Conservation (phyloP, 1,140 invertebrate species). For the Melipona quadrifasciata region DNA sequence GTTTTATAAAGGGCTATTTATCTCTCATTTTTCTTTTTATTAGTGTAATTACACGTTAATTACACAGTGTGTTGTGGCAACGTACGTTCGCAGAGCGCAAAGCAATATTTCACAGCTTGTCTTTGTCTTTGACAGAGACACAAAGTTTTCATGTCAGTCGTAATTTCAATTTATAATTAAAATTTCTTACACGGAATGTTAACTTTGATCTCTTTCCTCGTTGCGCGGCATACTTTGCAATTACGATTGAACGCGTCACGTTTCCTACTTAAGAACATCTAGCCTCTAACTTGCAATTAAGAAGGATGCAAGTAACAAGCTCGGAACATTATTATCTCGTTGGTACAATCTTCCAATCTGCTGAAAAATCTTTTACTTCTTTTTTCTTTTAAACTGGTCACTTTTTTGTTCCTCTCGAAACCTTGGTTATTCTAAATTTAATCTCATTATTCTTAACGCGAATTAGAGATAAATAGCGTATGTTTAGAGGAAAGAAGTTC, state of each 20-base stretch:
- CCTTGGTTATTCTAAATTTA: too few species aligned
- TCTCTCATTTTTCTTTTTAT: background rate
- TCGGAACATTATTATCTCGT: conserved; percentile 27
- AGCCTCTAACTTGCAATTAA: conserved; percentile 50
- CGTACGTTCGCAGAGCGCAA: too few species aligned
- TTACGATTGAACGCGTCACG: conserved; percentile 46
- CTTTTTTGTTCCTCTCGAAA: too few species aligned
- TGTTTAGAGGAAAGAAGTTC: background rate
- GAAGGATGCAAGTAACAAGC: conserved; percentile 61
- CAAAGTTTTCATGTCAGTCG: too few species aligned
- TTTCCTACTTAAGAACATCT: conserved; percentile 55
- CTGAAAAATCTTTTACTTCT: background rate
- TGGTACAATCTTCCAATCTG: conserved; percentile 21
- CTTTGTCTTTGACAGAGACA: background rate
- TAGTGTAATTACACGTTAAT: too few species aligned
- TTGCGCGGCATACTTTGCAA: conserved; percentile 31
- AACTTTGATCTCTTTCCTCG: conserved; percentile 8
- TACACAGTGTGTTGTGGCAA: too few species aligned
- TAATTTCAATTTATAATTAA: background rate
- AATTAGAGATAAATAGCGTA: background rate
- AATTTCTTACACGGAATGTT: conserved; percentile 10
- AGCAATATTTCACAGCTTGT: background rate
- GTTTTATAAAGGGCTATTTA: background rate
- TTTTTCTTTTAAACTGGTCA: too few species aligned
- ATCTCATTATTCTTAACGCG: background rate